A percentile compares a stretch with the other conserved stretches of the same genome.
Evolutionary conservation across 2,888 invertebrate genomes (phyloP).

Genomic region (Drosophila kanekoi): DNA sequence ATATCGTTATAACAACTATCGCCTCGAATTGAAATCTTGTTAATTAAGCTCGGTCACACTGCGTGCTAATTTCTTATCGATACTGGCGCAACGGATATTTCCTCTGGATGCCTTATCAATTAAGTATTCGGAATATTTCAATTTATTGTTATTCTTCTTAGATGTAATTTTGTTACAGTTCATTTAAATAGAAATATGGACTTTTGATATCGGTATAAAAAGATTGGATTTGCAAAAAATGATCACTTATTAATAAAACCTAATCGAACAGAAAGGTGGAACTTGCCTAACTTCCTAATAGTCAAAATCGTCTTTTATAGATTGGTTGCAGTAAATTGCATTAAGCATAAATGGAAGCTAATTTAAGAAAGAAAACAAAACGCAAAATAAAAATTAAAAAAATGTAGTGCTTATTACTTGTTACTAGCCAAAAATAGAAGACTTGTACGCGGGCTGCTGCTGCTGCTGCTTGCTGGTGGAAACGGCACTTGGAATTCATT

Average conservation of each 20-base stretch:
- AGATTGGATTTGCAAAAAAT: conserved; percentile 21
- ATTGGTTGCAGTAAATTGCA: conserved; percentile 29
- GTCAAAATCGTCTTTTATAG: conserved; percentile 61
- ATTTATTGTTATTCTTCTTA: conserved; percentile 59
- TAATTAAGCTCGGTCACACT: neutral
- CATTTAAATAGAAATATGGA: conserved; percentile 33
- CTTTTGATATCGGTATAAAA: conserved; percentile 53
- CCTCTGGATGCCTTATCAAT: neutral
- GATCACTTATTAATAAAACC: conserved; percentile 35
- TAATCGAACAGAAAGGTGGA: conserved; percentile 65
- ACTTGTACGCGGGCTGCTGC: conserved; percentile 35
- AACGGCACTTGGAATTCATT: conserved; percentile 10
- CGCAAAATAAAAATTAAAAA: conserved; percentile 18
- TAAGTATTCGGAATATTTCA: conserved; percentile 59
- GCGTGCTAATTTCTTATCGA: neutral
- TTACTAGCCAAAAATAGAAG: conserved; percentile 52
- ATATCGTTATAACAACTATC: too few species aligned
- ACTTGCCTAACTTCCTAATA: conserved; percentile 48
- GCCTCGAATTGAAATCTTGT: neutral
- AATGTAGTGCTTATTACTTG: conserved; percentile 8
- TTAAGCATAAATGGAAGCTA: conserved; percentile 32
- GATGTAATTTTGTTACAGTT: conserved; percentile 40
- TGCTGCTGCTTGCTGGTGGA: neutral
- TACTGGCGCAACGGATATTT: neutral
- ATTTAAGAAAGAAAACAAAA: conserved; percentile 18